Evolutionary conservation across 1,140 invertebrate species (phyloP), one percentile per base, ranked within the genome.

Genomic region (Reticulitermes speratus): DNA sequence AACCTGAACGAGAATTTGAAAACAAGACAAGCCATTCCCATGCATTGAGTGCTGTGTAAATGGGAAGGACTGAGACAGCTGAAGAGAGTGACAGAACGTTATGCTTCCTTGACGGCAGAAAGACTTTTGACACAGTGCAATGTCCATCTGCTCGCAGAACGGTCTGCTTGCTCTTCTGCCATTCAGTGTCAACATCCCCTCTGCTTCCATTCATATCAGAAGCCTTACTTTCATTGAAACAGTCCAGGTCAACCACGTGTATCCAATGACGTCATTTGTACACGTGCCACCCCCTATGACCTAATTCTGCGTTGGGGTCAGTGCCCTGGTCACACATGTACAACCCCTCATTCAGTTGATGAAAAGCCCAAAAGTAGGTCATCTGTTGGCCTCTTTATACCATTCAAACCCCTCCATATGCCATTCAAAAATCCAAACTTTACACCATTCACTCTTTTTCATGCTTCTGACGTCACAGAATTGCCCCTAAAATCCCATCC

Each of bases 231-330:
- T 65, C 59, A 65, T 23, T 65, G 59, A 65, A 65, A 65, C 65
- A 75, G 65, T 75, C 65, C 25, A 75, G 65, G 65, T 75, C 65
- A 75, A 16, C 65, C 65, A 75, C 65, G 65, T 75, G 65, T 75
- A 75, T 30, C 65, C 65, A 3, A 25, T 75, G 65, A 75, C 65
- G 65, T 75, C 65, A 75, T 75, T 30, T 30, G 65, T 30, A 30
- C 65, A 30, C 65, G 25, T 75, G 65, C 65, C 65, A 75, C 65
- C 65, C 65, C 65, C 65, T 75, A 25, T 75, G 65, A 75, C 65
- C 65, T 75, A 75, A n/a, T 75, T 75, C 65, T 75, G 25, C 7
- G 12, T 75, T 75, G 65, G n/a, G 65, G 65, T 75, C 65, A 75
- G 5, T 75, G 65, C 25, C 65, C 65, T 25, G 65, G 25, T 30